phyloP scores from a whole-genome alignment of 2,797 vertebrate species.

The Cryptoblepharus egeriae region DNA sequence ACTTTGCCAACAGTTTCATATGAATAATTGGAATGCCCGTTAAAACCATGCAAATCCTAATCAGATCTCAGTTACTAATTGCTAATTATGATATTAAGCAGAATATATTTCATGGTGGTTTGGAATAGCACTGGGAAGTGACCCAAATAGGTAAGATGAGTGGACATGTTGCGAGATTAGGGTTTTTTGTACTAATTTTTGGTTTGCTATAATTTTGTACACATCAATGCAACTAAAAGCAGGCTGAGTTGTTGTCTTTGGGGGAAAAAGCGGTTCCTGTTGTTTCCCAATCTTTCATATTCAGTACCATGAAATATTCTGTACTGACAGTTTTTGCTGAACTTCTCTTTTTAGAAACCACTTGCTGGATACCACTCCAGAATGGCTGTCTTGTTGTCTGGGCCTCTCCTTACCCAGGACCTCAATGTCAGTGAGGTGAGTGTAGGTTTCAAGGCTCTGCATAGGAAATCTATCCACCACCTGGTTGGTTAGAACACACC shows the following conservation, averaged over 20 bases:
- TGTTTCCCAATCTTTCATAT: neutral
- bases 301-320: neutral
- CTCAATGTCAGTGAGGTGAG: slow-evolving; percentile 59
- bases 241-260: neutral
- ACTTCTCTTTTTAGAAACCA: slow-evolving; percentile 35
- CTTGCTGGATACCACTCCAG: slow-evolving; percentile 53
- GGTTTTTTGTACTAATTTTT: neutral
- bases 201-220: neutral
- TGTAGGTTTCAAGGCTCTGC: neutral
- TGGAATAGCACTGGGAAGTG: no score
- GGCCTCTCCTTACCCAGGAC: slow-evolving; percentile 64
- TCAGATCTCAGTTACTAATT: neutral
- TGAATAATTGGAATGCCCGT: neutral
- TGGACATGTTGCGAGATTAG: no score
- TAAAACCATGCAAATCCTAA: neutral
- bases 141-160: no score
- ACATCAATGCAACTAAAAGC: neutral
- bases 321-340: neutral
- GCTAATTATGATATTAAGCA: no score
- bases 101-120: no score
- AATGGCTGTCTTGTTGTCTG: slow-evolving; percentile 63
- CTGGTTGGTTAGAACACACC: neutral
- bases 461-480: neutral
- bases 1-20: neutral
- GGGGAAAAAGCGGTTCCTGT: neutral